phyloP scores from a whole-genome alignment of 2,888 invertebrate species.

The Chorisops tibialis region DNA sequence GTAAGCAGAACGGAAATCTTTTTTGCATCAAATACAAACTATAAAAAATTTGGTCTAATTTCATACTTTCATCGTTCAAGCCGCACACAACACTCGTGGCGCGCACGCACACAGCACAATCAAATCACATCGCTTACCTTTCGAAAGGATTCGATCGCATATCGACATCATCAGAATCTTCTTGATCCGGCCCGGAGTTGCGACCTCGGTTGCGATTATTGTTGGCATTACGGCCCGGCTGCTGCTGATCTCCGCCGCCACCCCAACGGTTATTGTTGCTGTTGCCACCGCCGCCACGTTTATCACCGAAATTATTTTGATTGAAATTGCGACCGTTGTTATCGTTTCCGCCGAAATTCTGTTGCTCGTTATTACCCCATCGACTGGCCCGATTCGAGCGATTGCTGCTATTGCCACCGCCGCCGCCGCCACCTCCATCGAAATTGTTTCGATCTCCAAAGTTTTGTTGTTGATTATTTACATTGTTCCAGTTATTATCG shows the following conservation, averaged over 20 bases:
- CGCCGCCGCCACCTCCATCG: constrained; percentile 31
- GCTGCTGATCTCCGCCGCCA: background rate
- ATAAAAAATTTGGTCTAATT: constrained; percentile 5
- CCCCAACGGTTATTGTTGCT: background rate
- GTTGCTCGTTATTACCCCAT: background rate
- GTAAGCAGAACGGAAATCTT: constrained; percentile 11
- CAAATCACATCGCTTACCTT: constrained; percentile 12
- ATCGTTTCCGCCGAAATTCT: background rate
- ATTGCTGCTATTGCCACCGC: constrained; percentile 14
- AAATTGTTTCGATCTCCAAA: background rate
- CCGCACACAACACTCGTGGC: no score
- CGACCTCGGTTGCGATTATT: background rate
- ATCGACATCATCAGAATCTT: background rate
- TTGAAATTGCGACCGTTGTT: background rate
- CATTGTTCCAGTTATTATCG: constrained; percentile 11
- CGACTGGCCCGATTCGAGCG: constrained; percentile 5
- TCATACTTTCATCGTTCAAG: background rate
- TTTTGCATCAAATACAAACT: constrained; percentile 20
- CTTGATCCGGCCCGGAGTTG: background rate
- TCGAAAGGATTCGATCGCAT: constrained; percentile 10
- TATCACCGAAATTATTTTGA: background rate
- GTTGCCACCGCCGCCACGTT: background rate
- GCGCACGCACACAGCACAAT: background rate
- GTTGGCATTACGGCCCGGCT: background rate
- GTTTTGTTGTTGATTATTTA: background rate